Evolutionary conservation across 2,797 vertebrate genomes (phyloP).

Genomic region (Hydrophis major): DNA sequence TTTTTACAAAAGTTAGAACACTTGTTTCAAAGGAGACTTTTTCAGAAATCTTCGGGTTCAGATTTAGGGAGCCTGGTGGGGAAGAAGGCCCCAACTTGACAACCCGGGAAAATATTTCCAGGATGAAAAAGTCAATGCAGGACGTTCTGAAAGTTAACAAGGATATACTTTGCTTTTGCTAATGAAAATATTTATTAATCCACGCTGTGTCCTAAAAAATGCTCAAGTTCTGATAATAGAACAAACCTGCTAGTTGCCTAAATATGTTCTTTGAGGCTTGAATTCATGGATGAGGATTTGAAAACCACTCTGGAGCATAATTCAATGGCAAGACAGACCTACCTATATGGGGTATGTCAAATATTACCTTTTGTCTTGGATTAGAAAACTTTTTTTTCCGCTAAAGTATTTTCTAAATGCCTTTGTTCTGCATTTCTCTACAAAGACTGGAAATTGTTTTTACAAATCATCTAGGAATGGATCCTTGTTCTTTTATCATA

Average conservation of each 20-base stretch:
- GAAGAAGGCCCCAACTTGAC: not conserved
- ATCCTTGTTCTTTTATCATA: not conserved
- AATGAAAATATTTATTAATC: slow-evolving; percentile 27
- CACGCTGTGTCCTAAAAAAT: slow-evolving; percentile 12
- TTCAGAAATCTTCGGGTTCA: not conserved
- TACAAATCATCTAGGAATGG: not conserved
- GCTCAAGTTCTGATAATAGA: not conserved
- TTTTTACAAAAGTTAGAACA: not conserved
- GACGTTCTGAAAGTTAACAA: slow-evolving; percentile 12
- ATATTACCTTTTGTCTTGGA: too few relatives aligned
- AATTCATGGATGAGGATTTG: not conserved
- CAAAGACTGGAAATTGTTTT: not conserved
- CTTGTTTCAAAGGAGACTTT: not conserved
- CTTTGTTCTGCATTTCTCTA: not conserved
- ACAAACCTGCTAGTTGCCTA: not conserved
- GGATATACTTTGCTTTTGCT: slow-evolving; percentile 5
- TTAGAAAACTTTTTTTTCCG: not conserved
- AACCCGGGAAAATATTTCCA: not conserved
- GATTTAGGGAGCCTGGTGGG: not conserved
- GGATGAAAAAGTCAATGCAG: not conserved
- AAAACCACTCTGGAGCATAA: not conserved
- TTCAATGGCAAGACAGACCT: not conserved
- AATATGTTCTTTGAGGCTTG: not conserved
- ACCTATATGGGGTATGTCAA: too few relatives aligned
- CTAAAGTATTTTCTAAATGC: not conserved